Evolutionary conservation across 1,140 invertebrate genomes (phyloP), one percentile per base, ranked within the genome.

Genomic region (Hypothenemus hampei): DNA sequence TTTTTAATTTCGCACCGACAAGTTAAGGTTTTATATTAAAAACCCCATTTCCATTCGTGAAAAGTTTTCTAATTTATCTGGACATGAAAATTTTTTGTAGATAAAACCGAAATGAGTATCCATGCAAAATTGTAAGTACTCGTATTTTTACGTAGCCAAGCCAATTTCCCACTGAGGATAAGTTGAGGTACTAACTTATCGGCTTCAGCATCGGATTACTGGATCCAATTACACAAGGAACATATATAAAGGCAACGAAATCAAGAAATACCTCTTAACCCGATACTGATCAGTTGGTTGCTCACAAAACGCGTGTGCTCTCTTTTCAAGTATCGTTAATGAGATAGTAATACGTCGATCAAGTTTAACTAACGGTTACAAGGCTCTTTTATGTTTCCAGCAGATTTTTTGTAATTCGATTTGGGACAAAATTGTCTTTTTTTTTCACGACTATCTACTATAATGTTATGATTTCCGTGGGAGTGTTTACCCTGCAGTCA

Each of bases 231-330:
- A 65, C 40, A 41, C 40, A 29, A 53, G 18, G 33, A 53, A 41
- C 50, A 53, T 57, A 57, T 54, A 57, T 65, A 67, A 65, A 64
- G 62, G 54, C 59, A 64, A 67, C 62, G 63, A 65, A 67, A 64
- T 62, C 65, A 61, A 61, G 61, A 63, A 63, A 66, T 57, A 57
- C 59, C 58, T 51, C 43, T 48, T 20, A 37, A 16, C 24, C 11
- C 18, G 50, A 53, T 53, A 44, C 10, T 8, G 24, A 47, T 52
- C 52, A 31, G 37, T 26, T 15, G 60, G 58, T 60, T 35, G 43
- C 55, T 56, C 53, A 33, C 24, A 57, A 58, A 61, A 60, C 64
- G 29, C 50, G 58, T 60, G 61, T 61, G 51, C 51, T 39, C 59
- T 52, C 59, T 60, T 57, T 31, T 31, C n/a, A n/a, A n/a, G n/a